Conservation (phyloP, 2,113 vertebrate genomes). For the Tyto alba region DNA sequence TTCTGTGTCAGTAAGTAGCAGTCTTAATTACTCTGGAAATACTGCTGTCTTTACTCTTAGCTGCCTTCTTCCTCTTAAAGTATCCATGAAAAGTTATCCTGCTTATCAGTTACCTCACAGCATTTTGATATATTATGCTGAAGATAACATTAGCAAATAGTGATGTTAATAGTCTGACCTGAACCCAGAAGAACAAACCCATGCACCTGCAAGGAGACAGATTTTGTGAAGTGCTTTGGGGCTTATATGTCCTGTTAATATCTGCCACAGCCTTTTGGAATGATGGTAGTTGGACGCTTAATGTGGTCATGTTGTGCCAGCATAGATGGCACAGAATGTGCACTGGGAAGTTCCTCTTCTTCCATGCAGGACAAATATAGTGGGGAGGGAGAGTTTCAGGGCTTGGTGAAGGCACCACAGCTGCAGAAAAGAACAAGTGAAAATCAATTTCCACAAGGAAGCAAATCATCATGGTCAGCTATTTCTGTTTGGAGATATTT, state of each 20-base stretch:
- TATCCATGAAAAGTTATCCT: not conserved
- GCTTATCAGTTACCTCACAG: not conserved
- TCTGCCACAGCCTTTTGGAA: not conserved
- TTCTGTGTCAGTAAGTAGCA: conserved; percentile 52
- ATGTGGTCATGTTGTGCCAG: not conserved
- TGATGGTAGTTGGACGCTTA: not conserved
- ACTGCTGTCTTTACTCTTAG: not conserved
- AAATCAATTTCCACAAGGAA: not conserved
- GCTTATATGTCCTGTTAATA: not conserved
- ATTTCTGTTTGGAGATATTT: not conserved
- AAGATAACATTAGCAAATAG: not conserved
- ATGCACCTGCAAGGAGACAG: not conserved
- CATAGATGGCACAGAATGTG: not conserved
- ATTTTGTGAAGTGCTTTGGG: not conserved
- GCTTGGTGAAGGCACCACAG: not conserved
- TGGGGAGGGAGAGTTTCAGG: not conserved
- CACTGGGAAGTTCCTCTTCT: not conserved
- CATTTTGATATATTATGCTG: not conserved
- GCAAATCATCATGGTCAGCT: not conserved
- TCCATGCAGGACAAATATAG: not conserved
- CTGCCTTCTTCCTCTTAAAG: not conserved
- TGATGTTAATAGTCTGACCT: not conserved
- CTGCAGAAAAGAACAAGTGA: not conserved
- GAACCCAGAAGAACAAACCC: not conserved
- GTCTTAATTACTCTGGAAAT: not conserved